Percentiles rank a stretch among this genome's conserved stretches.
Evolutionary conservation across 2,113 vertebrate genomes (phyloP).

Genomic region (Lathamus discolor): DNA sequence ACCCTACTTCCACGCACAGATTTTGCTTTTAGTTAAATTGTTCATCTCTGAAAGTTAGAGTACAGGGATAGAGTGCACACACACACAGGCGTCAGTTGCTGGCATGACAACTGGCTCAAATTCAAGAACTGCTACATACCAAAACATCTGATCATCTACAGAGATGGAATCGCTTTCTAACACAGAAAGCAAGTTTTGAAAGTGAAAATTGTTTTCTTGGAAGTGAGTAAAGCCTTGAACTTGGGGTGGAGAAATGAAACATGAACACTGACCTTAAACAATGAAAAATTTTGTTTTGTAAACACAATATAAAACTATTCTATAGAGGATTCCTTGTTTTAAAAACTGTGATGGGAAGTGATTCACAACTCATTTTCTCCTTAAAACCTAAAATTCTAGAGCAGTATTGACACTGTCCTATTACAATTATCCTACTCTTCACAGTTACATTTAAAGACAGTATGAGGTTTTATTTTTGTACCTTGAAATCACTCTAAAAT

Average conservation of each 20-base stretch:
- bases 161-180: neutral
- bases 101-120: neutral
- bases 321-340: neutral
- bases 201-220: neutral
- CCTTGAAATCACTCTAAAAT: neutral
- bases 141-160: neutral
- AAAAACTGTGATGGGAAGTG: neutral
- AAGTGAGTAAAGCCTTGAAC: neutral
- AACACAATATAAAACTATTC: neutral
- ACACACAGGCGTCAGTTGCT: neutral
- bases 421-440: neutral
- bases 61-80: neutral
- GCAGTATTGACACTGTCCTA: neutral
- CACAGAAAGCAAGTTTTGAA: neutral
- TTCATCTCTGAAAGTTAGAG: neutral
- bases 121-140: neutral
- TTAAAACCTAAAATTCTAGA: neutral
- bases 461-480: neutral
- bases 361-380: neutral
- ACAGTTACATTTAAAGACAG: neutral
- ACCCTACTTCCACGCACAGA: neutral
- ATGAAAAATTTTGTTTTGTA: neutral
- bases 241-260: neutral
- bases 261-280: neutral
- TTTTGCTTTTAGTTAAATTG: neutral